These are phyloP conservation scores for Epinephelus moara DNA, from an alignment of 2,113 vertebrate genomes.

Conservation along the genomic window DNA sequence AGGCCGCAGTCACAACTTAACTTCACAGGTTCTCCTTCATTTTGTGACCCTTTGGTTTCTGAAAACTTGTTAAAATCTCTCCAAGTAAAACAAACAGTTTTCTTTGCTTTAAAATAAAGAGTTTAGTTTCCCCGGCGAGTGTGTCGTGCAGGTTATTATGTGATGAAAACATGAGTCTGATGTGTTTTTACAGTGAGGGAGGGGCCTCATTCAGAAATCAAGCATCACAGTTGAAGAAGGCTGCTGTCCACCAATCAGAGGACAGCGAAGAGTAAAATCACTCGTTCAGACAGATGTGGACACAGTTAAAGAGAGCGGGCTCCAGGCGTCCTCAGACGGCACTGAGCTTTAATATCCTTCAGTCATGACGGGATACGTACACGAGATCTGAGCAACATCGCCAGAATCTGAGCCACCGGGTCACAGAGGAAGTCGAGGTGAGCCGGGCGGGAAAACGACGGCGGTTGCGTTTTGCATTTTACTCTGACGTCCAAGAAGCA, in stretches of 20 bases:
- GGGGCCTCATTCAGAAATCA: conserved; percentile 10
- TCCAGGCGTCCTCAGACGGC: neutral
- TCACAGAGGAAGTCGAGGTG: neutral
- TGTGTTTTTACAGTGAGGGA: neutral
- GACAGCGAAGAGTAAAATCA: conserved; percentile 1
- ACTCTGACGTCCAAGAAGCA: too few relatives aligned
- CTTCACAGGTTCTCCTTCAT: neutral
- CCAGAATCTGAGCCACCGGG: neutral
- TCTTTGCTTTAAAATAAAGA: too few relatives aligned
- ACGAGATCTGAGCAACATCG: neutral
- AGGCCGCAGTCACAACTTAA: conserved; percentile 7
- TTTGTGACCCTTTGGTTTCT: conserved; percentile 21
- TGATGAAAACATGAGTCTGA: neutral
- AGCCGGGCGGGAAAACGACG: too few relatives aligned
- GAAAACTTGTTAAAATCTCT: neutral
- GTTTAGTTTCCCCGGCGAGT: neutral
- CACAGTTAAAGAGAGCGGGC: neutral
- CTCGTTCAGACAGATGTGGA: neutral
- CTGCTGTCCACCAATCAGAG: conserved; percentile 41
- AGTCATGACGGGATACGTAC: neutral
- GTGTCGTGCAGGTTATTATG: neutral
- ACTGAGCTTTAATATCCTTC: neutral
- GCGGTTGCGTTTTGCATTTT: too few relatives aligned
- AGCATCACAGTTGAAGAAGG: conserved; percentile 2
- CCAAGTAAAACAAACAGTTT: neutral